These are phyloP conservation scores for Pachyseris speciosa DNA, from an alignment of 64 coral and sea anemone genomes.

Conservation along the genomic window DNA sequence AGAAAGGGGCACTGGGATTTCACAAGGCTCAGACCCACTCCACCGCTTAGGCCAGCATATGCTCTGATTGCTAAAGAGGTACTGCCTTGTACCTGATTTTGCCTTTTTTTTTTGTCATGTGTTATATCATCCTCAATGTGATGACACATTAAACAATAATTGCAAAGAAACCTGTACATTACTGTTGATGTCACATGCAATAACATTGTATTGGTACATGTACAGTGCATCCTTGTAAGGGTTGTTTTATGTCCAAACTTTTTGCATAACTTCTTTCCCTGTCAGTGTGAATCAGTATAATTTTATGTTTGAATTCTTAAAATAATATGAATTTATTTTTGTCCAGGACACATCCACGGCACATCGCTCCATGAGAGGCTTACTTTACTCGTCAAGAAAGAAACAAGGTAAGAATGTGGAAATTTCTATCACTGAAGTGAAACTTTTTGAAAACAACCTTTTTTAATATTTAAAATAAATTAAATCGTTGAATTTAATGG, in stretches of 20 bases:
- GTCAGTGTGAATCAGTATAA: no score
- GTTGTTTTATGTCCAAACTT: no score
- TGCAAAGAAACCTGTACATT: no score
- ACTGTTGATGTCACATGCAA: no score
- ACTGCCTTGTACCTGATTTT: background rate
- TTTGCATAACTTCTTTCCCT: no score
- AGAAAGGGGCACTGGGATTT: constrained; percentile 87
- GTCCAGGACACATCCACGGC: constrained; percentile 69
- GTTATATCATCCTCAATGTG: no score
- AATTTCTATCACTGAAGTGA: no score
- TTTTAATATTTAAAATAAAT: background rate
- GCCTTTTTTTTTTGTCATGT: background rate
- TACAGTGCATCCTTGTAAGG: no score
- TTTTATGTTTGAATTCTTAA: no score
- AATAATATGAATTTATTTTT: background rate
- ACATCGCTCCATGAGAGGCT: constrained; percentile 78
- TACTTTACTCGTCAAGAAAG: constrained; percentile 81
- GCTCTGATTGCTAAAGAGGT: constrained; percentile 98
- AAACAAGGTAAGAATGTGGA: constrained; percentile 70
- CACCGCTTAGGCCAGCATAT: constrained; percentile 93
- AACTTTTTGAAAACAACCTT: background rate
- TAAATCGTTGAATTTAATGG: no score
- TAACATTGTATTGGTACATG: no score
- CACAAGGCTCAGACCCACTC: constrained; percentile 88
- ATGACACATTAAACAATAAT: no score